Base-by-base conservation (phyloP, 2,797 vertebrate genomes). In the Pelobates cultripes region DNA sequence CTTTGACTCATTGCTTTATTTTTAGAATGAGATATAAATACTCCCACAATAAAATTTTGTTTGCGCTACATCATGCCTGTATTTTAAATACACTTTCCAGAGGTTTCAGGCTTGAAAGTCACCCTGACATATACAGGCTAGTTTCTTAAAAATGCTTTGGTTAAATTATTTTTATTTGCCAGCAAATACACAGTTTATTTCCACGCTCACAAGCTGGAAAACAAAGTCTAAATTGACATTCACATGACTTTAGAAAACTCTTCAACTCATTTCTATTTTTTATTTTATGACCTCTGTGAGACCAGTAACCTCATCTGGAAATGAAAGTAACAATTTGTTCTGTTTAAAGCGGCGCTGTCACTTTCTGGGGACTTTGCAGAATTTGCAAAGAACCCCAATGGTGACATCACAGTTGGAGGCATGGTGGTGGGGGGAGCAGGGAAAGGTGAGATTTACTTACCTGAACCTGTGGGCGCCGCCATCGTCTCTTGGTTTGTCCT, bases 221-320 rank as follows among this genome's bases (percentile, higher is more conserved):
- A 43, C 66, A 43, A 69, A 57, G 13, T 75, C 47, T 55, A 12
- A 43, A 77, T 45, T 70, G 40, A 77, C 40, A 69, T 69, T 77
- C 63, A 77, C 75, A 69, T 77, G 75, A 70, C 75, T 69, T 42
- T 4, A 69, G 43, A 69, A 70, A 77, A 57, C 60, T 63, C 7
- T 42, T 75, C 9, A 28, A 71, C 13, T 7, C 28, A 28, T 28
- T 61, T 61, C 57, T 61, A 7, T 43, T 61, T 6, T 57, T 61
- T 43, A 17, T 43, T 45, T 51, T 75, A 41, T 64, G 73, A 63
- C 73, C 73, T 75, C 3, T 15, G 7, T 5, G 41, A 60, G 13
- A 60, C 14, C 40, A 60, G 5, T 70, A 14, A 70, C 68, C 68
- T 45, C 68, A 44, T 70, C 42, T 70, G 68, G 5, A 70, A 68